Evolutionary conservation across 2,888 invertebrate genomes (phyloP), one percentile per base, ranked within the genome.

Genomic region (Microplitis manilae): DNA sequence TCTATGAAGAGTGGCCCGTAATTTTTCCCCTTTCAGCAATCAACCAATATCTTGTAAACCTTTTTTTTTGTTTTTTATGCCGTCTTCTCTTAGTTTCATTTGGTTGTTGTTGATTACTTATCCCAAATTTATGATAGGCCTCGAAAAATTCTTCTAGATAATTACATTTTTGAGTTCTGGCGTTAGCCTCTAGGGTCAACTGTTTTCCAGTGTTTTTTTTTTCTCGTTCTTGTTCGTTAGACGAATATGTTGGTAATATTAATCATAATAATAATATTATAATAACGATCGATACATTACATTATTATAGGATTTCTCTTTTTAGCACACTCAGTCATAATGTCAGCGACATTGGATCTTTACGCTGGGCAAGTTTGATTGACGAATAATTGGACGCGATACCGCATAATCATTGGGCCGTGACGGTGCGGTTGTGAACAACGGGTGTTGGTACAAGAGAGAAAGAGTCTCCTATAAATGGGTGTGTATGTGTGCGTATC

Each of bases 311-410:
- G 50, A 13, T 50, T 9, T 75, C 61, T 77, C 80, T 81, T 80
- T 76, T 62, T 73, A 30, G 30, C 13, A 65, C 30, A 65, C 65
- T 65, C 77, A 73, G 67, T 77, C 80, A 78, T 78, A 76, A 75
- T 80, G 81, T 81, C 79, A 80, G 79, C 79, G 71, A 74, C 81
- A 81, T 73, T 75, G 73, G 64, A 68, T 59, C 64, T 76, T 77
- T 71, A 64, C 77, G 68, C 17, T 73, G 77, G 79, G 75, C 79
- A 78, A 79, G 67, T 77, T 70, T 82, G 82, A 81, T 82, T 81
- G 83, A 80, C 79, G 79, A 79, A 77, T 81, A 83, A 83, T 82
- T 79, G 80, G 80, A 79, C 79, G 65, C 79, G 79, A 80, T 79
- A 77, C 77, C 77, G 76, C 77, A 74, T 78, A 79, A 81, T 82